Base-by-base conservation (phyloP, 2,113 vertebrate species). In the Dinomys branickii region DNA sequence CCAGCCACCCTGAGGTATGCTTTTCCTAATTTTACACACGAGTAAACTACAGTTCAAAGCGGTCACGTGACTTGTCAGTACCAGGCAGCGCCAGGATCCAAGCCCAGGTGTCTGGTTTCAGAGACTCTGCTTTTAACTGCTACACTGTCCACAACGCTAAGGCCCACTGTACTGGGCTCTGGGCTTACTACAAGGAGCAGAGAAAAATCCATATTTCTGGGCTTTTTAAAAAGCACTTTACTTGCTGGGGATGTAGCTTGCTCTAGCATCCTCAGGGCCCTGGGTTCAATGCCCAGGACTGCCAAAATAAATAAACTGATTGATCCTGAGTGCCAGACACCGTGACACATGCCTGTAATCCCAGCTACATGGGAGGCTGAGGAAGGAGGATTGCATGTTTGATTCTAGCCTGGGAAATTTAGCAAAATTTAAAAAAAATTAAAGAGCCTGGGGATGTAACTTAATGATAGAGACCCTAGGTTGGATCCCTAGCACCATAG, bases 81-180 rank as follows among this genome's bases (percentile, higher is more conserved):
- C 94, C 67, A 7, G 61, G 47, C 50, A 85, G 69, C 94, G 88
- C 71, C 91, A 69, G 77, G 95, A 96, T 85, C 94, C 90, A 63
- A 94, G 90, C 44, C 73, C 77, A 96, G 92, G 96, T 97, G 33
- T 97, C 92, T 90, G 88, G 71, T 97, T 97, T 97, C 97, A 97
- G 78, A 90, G 65, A 52, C 78, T 81, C 80, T 75, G 81, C 83
- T 73, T 85, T 92, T 26, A 92, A 89, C 59, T 58, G 56, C 47
- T 61, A n/a, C 35, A 11, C 35, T 16, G 30, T 80, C 91, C 67
- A 67, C 50, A n/a, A 54, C 3, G 30, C 33, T 26, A 47, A 20
- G 35, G 41, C n/a, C 33, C 14, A 33, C 65, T 80, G 30, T 28
- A 17, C 50, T 7, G 63, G 56, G 89, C 71, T 91, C 59, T 65